Percentiles rank a stretch among this genome's conserved stretches.
Conservation (phyloP, 2,113 vertebrate species). For the Spheniscus mendiculus region DNA sequence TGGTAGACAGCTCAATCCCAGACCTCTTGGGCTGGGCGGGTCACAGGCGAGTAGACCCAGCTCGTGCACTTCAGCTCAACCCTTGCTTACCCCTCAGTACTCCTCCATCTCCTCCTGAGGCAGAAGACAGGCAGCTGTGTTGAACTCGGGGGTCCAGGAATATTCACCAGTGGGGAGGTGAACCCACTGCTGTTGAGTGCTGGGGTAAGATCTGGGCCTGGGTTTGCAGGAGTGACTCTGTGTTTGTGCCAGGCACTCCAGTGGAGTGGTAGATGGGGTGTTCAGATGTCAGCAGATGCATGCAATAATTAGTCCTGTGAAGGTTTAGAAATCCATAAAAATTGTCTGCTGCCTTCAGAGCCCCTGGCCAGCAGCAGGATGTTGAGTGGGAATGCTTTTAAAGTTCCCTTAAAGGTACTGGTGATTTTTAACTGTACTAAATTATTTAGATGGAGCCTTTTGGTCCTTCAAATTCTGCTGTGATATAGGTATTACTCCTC, state of each 20-base stretch:
- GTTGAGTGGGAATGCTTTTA: not conserved
- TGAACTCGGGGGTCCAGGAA: not conserved
- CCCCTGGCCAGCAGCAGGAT: not conserved
- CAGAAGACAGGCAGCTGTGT: fast-evolving
- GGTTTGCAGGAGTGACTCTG: not conserved
- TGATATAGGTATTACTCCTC: not conserved
- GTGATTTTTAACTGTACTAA: not conserved
- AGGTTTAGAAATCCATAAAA: not conserved
- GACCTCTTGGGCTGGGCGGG: fast-evolving
- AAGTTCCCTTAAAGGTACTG: not conserved
- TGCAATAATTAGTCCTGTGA: not conserved
- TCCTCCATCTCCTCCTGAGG: not conserved
- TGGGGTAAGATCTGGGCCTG: not conserved
- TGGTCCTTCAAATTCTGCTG: not conserved
- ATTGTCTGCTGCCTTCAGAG: not conserved
- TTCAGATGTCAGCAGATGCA: fast-evolving
- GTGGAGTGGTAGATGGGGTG: fast-evolving
- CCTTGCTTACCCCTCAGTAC: fast-evolving
- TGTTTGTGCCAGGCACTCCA: not conserved
- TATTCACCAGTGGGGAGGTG: not conserved
- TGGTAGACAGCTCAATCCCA: not conserved
- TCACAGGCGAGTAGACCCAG: fast-evolving
- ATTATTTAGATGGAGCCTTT: not conserved
- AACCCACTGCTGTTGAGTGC: not conserved
- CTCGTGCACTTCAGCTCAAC: not conserved